Evolutionary conservation across 2,113 vertebrate genomes (phyloP).

Genomic region (Miniopterus natalensis): DNA sequence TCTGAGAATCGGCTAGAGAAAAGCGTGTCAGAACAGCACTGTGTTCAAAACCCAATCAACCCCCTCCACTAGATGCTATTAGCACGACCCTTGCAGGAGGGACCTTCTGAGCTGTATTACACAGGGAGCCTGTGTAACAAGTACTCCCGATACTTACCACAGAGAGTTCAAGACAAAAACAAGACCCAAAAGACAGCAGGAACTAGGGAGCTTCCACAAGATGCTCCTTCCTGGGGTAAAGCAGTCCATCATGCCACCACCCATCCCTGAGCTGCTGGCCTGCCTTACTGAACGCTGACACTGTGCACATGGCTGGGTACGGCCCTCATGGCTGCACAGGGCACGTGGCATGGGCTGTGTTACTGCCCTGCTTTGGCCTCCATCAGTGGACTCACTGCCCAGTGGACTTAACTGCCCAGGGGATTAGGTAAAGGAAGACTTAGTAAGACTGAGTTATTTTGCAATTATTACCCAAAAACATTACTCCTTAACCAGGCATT

Average conservation of each 20-base stretch:
- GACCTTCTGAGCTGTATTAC: background rate
- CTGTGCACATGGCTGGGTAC: background rate
- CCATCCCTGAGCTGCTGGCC: background rate
- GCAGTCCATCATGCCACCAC: background rate
- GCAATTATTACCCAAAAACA: background rate
- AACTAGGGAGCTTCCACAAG: background rate
- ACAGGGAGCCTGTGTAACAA: background rate
- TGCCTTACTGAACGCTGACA: background rate
- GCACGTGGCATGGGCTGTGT: background rate
- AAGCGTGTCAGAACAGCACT: too few relatives aligned
- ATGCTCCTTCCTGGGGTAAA: background rate
- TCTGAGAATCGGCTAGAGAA: background rate
- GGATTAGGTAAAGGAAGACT: background rate
- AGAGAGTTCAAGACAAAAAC: background rate
- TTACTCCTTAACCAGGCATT: background rate
- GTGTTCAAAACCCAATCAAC: too few relatives aligned
- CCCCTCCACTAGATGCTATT: background rate
- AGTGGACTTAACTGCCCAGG: background rate
- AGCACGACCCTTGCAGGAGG: background rate
- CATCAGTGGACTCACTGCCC: background rate
- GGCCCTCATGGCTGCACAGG: too few relatives aligned
- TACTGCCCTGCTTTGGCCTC: background rate
- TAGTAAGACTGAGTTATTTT: background rate
- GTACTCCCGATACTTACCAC: background rate
- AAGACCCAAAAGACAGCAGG: background rate